Conservation (phyloP, 2,797 vertebrate species). For the Danio aesculapii region DNA sequence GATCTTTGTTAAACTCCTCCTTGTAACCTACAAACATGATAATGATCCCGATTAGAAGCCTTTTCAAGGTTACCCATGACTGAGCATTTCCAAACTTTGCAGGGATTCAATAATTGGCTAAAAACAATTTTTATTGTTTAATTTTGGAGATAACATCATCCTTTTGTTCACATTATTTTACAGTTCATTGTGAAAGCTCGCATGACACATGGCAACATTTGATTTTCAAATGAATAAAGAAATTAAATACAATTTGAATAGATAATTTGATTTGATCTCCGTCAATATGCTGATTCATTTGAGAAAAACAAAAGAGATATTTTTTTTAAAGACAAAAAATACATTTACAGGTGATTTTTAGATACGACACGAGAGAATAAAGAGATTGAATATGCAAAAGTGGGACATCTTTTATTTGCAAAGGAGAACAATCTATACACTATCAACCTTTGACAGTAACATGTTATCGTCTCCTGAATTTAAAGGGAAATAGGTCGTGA, state of each 20-base stretch:
- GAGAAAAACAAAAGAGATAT: background rate
- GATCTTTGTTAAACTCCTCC: background rate
- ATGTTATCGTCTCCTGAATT: background rate
- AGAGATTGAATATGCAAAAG: background rate
- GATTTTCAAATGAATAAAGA: background rate
- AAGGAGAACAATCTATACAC: background rate
- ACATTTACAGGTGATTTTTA: too few relatives aligned
- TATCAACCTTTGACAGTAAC: background rate
- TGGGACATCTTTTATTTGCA: background rate
- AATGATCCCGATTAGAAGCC: background rate
- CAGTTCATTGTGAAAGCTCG: background rate
- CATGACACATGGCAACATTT: background rate
- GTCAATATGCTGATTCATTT: background rate
- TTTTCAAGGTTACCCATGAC: background rate
- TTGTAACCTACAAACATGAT: background rate
- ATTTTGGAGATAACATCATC: background rate
- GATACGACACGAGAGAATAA: background rate
- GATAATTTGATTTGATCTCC: background rate
- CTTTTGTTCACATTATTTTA: background rate
- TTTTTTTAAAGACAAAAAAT: background rate
- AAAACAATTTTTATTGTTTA: background rate
- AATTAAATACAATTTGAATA: background rate
- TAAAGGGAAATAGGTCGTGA: background rate
- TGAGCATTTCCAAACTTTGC: background rate
- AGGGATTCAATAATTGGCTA: background rate